Percentiles rank a stretch among this genome's conserved stretches.
Conservation (phyloP, 1,140 invertebrate species). For the Anadara kagoshimensis region DNA sequence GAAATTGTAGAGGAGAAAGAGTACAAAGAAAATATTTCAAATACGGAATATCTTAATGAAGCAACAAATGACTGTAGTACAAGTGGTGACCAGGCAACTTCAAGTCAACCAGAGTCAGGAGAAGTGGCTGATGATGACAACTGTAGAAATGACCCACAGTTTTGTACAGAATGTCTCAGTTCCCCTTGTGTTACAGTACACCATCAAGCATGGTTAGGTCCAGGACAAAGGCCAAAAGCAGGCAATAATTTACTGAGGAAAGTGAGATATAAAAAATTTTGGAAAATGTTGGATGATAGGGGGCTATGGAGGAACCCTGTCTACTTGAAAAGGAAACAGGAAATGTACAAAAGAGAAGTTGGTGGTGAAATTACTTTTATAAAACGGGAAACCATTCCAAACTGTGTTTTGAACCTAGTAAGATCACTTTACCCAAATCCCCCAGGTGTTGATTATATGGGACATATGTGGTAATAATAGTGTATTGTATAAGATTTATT, state of each 20-base stretch:
- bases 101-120: too few relatives aligned
- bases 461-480: neutral
- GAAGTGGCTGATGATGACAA: too few relatives aligned
- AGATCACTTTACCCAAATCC: neutral
- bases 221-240: neutral
- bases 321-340: neutral
- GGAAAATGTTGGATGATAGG: neutral
- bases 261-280: neutral
- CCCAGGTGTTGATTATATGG: neutral
- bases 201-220: neutral
- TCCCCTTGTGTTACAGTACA: neutral
- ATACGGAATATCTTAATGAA: neutral
- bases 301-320: neutral
- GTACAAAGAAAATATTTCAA: neutral
- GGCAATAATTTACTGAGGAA: too few relatives aligned
- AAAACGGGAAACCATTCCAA: neutral
- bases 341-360: neutral
- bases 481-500: too few relatives aligned
- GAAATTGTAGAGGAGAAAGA: neutral
- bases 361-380: neutral
- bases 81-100: too few relatives aligned
- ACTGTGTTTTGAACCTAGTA: slow-evolving; percentile 3
- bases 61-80: neutral
- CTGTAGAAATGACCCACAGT: too few relatives aligned
- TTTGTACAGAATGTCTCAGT: neutral